Base-by-base conservation (phyloP, 2,888 invertebrate species). In the Tachina fera region DNA sequence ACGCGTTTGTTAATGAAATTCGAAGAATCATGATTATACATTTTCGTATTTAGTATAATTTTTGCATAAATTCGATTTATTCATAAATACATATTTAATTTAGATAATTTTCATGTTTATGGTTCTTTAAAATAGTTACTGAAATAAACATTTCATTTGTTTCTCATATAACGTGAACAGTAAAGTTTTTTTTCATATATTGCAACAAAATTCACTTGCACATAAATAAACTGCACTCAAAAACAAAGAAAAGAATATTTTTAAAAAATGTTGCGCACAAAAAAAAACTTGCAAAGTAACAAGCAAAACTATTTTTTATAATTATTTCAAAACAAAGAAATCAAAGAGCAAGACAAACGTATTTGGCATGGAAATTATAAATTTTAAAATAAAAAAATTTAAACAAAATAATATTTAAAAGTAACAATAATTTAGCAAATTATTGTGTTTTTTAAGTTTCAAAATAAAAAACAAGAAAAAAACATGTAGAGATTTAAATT, bases 341-440 rank as follows among this genome's bases (percentile, higher is more conserved):
- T 68, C 45, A 65, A 76, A 83, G n/a, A 72, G 86, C 86, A 86
- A 86, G 86, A 68, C 86, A 86, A 86, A 86, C 85, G 76, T 79
- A 78, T 86, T 86, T 83, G 68, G 74, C 81, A 81, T 19, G 43
- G 60, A 75, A 58, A n/a, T 67, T 43, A 70, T 60, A 74, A n/a
- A 8, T 56, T 16, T 77, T n/a, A 67, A 9, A 76, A 31, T 0
- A 61, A 60, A 60, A n/a, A 74, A 19, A 13, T 22, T 43, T n/a
- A 19, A 56, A 45, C 5, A 39, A 60, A 68, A 63, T 9, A 68
- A 68, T 43, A 65, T 74, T 47, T 9, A 3, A 56, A 53, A 53
- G 22, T 19, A 67, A 43, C 56, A 14, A 72, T 53, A 51, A 49
- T 41, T 60, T 41, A 65, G 47, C 19, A 76, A 61, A 65, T 16